phyloP scores from a whole-genome alignment of 2,113 vertebrate species.

The Helogale parvula region DNA sequence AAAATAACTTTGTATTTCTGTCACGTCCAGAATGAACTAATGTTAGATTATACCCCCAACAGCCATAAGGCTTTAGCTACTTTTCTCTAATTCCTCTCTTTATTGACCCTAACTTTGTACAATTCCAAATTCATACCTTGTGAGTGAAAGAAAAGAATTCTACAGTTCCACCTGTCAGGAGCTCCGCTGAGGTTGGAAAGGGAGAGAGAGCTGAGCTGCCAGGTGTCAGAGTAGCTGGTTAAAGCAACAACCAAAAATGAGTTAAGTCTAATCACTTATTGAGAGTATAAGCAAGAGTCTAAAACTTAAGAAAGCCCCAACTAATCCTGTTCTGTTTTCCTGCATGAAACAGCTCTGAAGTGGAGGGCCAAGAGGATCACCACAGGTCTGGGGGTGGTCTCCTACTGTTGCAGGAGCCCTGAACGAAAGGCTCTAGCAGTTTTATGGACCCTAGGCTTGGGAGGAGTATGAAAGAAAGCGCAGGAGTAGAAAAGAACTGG shows the following conservation, averaged over 20 bases:
- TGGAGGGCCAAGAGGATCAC: background rate
- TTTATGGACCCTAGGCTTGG: background rate
- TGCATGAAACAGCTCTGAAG: background rate
- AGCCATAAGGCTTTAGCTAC: background rate
- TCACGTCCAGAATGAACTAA: background rate
- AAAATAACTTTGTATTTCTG: background rate
- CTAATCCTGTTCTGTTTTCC: background rate
- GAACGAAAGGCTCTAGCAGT: background rate
- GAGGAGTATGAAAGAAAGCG: background rate
- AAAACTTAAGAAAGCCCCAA: background rate
- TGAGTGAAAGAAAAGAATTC: background rate
- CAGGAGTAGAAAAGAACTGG: background rate
- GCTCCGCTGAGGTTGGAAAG: background rate
- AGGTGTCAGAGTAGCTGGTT: background rate
- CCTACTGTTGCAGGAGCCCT: background rate
- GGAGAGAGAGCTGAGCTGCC: background rate
- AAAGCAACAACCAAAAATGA: background rate
- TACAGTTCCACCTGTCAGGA: background rate
- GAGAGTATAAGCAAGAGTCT: background rate
- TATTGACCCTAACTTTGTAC: background rate
- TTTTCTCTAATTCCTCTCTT: slow-evolving; percentile 25
- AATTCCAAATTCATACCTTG: background rate
- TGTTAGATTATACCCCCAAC: background rate
- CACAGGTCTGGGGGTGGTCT: background rate
- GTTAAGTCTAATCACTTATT: background rate